Base-by-base conservation (phyloP, 2,113 vertebrate genomes). In the Notarius quadriscutis region DNA sequence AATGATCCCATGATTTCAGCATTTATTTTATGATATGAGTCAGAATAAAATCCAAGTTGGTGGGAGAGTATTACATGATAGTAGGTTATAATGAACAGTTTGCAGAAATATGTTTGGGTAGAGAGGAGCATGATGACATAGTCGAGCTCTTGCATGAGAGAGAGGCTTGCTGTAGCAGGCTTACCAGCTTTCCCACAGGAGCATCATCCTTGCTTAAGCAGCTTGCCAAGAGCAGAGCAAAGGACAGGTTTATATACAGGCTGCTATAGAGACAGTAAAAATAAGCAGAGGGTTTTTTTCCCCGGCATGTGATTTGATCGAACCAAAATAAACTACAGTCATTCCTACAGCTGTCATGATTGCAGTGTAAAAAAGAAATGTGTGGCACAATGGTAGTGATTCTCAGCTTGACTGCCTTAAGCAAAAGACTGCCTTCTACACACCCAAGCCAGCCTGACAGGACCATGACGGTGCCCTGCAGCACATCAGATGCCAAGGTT, bases 131-230 rank as follows among this genome's bases (percentile, higher is more conserved):
- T 34, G 20, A 71, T 60, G 27, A 55, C 50, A 25, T n/a, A 79
- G 22, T 25, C n/a, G 48, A 48, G 25, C 50, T 67, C 4, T 53
- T 81, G 79, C 53, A 20, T 86, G 85, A 57, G 60, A 71, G 69
- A 48, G 79, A 77, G 85, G 75, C 84, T 58, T 85, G n/a, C 75
- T 85, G 77, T 77, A 83, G 60, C 87, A 82, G 30, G 72, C 53
- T 72, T 22, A 53, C 22, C 78, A 50, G 20, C 51, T 86, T 88
- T 86, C 89, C 83, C 83, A 84, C 67, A 74, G 85, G 87, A 88
- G 84, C 63, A 65, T 67, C 50, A 25, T 84, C 58, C 34, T 75
- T 60, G 80, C 48, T 20, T 62, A 60, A 58, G 41, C 81, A 87
- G 79, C 60, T 75, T 86, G 86, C 80, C 72, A 86, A 84, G 30